These are phyloP conservation scores for Ambastaia sidthimunki DNA, from an alignment of 2,797 vertebrate species.

Conservation along the genomic window DNA sequence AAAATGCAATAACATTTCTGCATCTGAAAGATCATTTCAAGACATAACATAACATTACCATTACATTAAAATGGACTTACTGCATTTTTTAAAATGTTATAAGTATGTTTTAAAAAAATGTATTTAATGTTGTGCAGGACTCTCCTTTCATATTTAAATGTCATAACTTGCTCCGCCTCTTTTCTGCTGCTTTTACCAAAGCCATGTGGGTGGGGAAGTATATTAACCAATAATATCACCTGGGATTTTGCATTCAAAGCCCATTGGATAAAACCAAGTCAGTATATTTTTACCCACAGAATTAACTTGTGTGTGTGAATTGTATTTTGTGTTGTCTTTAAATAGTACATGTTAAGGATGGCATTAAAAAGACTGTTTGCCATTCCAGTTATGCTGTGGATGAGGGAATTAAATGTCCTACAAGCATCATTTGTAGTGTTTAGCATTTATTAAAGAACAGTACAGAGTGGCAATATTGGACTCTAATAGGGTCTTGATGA, in stretches of 20 bases:
- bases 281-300: not conserved
- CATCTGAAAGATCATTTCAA: too few relatives aligned
- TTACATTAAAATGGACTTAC: too few relatives aligned
- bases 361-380: not conserved
- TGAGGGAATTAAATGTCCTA: not conserved
- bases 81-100: too few relatives aligned
- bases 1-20: not conserved
- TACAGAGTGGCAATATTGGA: not conserved
- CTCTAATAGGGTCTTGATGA: slow-evolving; percentile 3
- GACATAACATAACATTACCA: too few relatives aligned
- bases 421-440: slow-evolving; percentile 4
- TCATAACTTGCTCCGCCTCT: not conserved
- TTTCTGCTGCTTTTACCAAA: not conserved
- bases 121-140: not conserved
- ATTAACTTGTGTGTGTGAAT: too few relatives aligned
- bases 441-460: not conserved
- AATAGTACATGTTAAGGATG: not conserved
- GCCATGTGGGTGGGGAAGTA: not conserved
- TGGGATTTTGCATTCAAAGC: not conserved
- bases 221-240: not conserved
- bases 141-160: not conserved
- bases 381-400: not conserved
- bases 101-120: too few relatives aligned
- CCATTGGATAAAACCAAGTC: not conserved
- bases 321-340: too few relatives aligned